phyloP scores from a whole-genome alignment of 2,797 vertebrate species.

The Schizothorax lantsangensis region DNA sequence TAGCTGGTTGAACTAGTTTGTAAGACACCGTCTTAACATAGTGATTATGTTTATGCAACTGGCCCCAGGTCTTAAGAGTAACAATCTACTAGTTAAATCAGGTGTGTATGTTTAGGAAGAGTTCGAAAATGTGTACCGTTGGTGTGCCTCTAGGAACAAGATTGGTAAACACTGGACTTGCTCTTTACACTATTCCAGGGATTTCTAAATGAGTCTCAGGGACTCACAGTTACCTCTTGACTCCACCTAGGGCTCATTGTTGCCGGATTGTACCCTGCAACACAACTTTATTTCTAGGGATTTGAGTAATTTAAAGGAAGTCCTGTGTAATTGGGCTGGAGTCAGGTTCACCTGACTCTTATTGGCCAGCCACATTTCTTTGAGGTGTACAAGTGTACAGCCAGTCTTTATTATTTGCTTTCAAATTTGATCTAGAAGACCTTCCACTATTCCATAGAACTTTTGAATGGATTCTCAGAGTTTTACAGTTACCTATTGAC shows the following conservation, averaged over 20 bases:
- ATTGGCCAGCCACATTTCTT: neutral
- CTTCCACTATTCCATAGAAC: neutral
- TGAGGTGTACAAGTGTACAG: neutral
- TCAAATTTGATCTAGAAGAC: neutral
- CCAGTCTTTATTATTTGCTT: neutral
- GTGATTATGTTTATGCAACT: neutral
- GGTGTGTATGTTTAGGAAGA: neutral
- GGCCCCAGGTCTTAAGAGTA: neutral
- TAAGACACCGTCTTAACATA: neutral
- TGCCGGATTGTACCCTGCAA: no score
- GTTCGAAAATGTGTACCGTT: no score
- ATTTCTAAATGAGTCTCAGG: neutral
- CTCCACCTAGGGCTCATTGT: neutral
- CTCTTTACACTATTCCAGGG: neutral
- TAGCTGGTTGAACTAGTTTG: neutral
- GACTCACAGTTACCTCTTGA: neutral
- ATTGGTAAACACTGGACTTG: neutral
- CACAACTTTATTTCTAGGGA: neutral
- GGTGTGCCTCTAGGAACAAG: neutral
- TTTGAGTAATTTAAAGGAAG: neutral
- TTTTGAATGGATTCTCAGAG: neutral
- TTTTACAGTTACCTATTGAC: constrained; percentile 22
- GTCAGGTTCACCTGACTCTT: neutral
- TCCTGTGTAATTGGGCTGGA: neutral
- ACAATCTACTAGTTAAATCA: neutral